Conservation (phyloP, 2,888 invertebrate species). For the Heteropelma amictum region DNA sequence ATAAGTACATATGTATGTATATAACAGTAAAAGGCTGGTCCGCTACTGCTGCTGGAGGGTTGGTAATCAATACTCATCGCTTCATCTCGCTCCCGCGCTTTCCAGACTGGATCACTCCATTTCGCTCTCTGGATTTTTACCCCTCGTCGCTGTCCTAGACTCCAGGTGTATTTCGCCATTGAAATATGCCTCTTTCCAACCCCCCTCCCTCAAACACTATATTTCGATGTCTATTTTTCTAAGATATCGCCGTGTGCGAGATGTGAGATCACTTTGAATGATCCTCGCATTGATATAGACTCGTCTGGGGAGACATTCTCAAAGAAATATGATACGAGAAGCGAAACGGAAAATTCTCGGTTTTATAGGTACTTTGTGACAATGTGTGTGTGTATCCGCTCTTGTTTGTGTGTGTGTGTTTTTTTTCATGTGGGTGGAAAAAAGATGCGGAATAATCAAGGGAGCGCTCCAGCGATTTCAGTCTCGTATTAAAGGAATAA, state of each 20-base stretch:
- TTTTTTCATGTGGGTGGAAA: not conserved
- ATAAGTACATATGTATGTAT: not conserved
- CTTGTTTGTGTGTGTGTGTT: not conserved
- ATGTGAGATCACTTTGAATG: not conserved
- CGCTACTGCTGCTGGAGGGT: conserved; percentile 44
- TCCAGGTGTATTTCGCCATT: conserved; percentile 1
- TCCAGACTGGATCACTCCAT: conserved; percentile 17
- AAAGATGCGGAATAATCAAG: not conserved
- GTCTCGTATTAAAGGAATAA: conserved; percentile 36
- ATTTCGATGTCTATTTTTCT: not conserved
- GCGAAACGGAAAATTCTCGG: conserved; percentile 29
- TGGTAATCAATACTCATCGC: conserved; percentile 71
- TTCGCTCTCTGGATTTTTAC: conserved; percentile 23
- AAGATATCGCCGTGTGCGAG: not conserved
- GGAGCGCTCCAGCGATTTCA: conserved; percentile 18
- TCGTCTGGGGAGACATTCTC: too few species aligned
- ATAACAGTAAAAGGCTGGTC: conserved; percentile 21
- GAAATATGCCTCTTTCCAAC: not conserved
- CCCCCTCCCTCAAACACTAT: not conserved
- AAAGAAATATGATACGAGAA: too few species aligned
- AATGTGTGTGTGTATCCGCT: too few species aligned
- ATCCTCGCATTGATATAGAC: conserved; percentile 11
- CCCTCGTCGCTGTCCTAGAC: not conserved
- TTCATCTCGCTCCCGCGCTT: conserved; percentile 59
- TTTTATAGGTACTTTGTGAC: not conserved